Conservation (phyloP, 2,888 invertebrate species). For the Microctonus aethiopoides region DNA sequence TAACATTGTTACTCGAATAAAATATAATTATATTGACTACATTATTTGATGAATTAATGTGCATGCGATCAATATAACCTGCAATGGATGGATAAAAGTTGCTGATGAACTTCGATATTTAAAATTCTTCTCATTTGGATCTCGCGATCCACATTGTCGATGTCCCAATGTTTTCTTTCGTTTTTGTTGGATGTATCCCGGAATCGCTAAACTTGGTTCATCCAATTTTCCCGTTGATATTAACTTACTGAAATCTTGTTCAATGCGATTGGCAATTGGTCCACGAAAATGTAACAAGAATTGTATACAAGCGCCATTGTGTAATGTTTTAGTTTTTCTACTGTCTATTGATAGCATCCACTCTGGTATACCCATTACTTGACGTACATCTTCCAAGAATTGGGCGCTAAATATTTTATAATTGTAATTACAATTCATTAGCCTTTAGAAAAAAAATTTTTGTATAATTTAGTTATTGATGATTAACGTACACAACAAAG, state of each 20-base stretch:
- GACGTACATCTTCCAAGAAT: conserved; percentile 84
- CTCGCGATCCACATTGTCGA: conserved; percentile 80
- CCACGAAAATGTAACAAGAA: conserved; percentile 88
- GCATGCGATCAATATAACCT: background rate
- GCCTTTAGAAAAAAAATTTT: too few species aligned
- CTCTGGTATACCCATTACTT: conserved; percentile 86
- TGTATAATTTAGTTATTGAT: background rate
- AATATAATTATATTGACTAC: conserved; percentile 53
- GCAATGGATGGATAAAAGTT: background rate
- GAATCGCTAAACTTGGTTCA: conserved; percentile 80
- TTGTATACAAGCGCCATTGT: conserved; percentile 84
- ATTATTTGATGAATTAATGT: conserved; percentile 22
- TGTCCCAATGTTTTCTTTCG: conserved; percentile 79
- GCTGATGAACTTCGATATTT: conserved; percentile 11
- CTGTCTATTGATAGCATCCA: conserved; percentile 91
- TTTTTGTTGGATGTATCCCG: conserved; percentile 79
- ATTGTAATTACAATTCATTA: too few species aligned
- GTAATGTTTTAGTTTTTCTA: conserved; percentile 80
- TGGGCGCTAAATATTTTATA: conserved; percentile 73
- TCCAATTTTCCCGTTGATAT: conserved; percentile 80
- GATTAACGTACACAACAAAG: conserved; percentile 85
- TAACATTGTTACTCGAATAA: conserved; percentile 59
- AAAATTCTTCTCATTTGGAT: conserved; percentile 77
- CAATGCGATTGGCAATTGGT: conserved; percentile 81
- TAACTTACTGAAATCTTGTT: conserved; percentile 82